phyloP scores from a whole-genome alignment of 92 coral and sea anemone genomes.

The Palythoa caribaeorum region DNA sequence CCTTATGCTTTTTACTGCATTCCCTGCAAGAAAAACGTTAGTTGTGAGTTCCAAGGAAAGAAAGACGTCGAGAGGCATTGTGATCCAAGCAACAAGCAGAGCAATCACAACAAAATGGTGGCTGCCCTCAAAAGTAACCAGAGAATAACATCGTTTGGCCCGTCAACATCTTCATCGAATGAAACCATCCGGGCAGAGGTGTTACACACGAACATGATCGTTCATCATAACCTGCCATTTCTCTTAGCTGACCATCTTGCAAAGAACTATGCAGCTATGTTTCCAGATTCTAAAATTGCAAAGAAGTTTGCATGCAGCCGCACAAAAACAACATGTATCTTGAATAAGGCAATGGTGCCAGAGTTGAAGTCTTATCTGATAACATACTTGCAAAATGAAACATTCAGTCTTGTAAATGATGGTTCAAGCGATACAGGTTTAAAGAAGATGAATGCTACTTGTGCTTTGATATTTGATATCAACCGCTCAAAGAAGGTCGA shows the following conservation, averaged over 20 bases:
- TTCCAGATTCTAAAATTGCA: slow-evolving; percentile 58
- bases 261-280: slow-evolving; percentile 48
- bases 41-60: slow-evolving; percentile 53
- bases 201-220: slow-evolving; percentile 53
- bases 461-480: slow-evolving; percentile 54
- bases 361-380: slow-evolving; percentile 47
- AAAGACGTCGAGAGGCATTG: slow-evolving; percentile 47
- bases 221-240: slow-evolving; percentile 60
- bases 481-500: slow-evolving; percentile 46
- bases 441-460: slow-evolving; percentile 55
- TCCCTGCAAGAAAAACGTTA: slow-evolving; percentile 52
- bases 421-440: slow-evolving; percentile 54
- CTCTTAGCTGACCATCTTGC: slow-evolving; percentile 57
- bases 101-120: slow-evolving; percentile 55
- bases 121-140: slow-evolving; percentile 42
- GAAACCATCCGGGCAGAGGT: slow-evolving; percentile 48
- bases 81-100: slow-evolving; percentile 47
- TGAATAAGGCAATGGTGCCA: slow-evolving; percentile 54
- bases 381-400: slow-evolving; percentile 49
- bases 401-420: slow-evolving; percentile 58
- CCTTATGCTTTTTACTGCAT: slow-evolving; percentile 58
- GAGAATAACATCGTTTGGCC: slow-evolving; percentile 1
- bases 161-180: slow-evolving; percentile 45
- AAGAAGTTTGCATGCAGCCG: slow-evolving; percentile 55
- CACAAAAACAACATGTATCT: slow-evolving; percentile 53